A percentile compares a stretch with the other conserved stretches of the same genome.
These are phyloP conservation scores for Dysmachus trigonus DNA, from an alignment of 2,888 invertebrate genomes.

Conservation along the genomic window DNA sequence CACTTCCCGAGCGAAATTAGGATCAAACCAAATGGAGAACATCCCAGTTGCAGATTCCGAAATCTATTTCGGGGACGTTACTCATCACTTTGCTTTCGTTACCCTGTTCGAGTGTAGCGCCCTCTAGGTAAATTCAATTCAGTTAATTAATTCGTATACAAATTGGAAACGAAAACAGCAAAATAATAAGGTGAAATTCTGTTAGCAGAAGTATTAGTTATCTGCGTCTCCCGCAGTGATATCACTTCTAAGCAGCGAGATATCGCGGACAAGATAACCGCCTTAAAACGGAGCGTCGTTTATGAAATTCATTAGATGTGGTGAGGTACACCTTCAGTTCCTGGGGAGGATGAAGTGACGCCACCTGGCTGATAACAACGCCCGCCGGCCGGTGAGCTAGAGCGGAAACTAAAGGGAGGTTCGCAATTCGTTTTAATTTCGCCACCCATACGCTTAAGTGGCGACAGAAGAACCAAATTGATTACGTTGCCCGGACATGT, in stretches of 20 bases:
- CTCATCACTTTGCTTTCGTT: not conserved
- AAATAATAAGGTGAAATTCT: not conserved
- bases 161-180: not conserved
- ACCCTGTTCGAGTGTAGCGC: not conserved
- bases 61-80: not conserved
- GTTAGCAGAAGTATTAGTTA: not conserved
- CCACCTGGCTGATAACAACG: not conserved
- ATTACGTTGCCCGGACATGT: not conserved
- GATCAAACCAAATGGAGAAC: not conserved
- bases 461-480: not conserved
- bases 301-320: not conserved
- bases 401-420: not conserved
- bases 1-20: not conserved
- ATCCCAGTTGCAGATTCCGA: not conserved
- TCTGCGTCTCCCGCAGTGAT: not conserved
- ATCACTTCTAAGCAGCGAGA: not conserved
- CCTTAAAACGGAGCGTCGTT: not conserved
- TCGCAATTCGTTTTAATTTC: not conserved
- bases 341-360: not conserved
- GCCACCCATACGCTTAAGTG: not conserved
- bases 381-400: not conserved
- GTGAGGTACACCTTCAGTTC: not conserved
- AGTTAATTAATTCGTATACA: not conserved
- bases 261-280: not conserved
- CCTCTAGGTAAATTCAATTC: not conserved